Evolutionary conservation across 2,888 invertebrate genomes (phyloP), one percentile per base, ranked within the genome.

Genomic region (Acleris emargana): DNA sequence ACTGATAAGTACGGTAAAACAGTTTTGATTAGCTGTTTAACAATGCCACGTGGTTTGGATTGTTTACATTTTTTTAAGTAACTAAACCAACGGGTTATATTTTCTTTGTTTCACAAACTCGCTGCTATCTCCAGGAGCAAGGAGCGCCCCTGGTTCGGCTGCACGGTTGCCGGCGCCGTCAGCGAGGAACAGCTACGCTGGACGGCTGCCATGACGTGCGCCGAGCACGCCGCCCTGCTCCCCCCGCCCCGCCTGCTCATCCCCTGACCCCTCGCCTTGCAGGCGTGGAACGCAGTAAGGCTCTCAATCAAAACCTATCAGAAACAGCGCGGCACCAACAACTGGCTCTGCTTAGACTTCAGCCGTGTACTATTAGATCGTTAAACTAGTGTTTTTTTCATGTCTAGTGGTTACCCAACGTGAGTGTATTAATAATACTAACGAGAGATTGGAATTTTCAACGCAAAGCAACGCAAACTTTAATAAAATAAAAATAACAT

Each of bases 71-170:
- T 22, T 22, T 22, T 22, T 22, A 3, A 3, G 22, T 22, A 22
- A 3, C 4, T 22, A 22, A 3, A 25, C 25, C 0, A 25, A 25
- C 5, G 2, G 25, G 5, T 2, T 22, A 22, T 5, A 25, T 9
- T 49, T 49, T 32, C 11, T 32, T 38, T 13, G 1, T 38, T 38
- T 38, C 4, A 38, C 5, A 38, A 38, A 13, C 20, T 55, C 42
- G 54, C 32, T 3, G 43, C 32, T 51, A 68, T 53, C 77, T 76
- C 76, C 78, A 96, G 96, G 82, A 95, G 94, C 59, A 96, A 96
- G 79, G 96, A 95, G 45, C 94, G 93, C 38, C 96, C 96, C 0
- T 97, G 94, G 90, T 97, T 97, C 82, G 97, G 98, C 0, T 94
- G 95, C 78, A 96, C 96, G 0, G 88, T 97, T 58, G 96, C 96